These are phyloP conservation scores for Venusia cambrica DNA, from an alignment of 2,888 invertebrate genomes.

Conservation along the genomic window DNA sequence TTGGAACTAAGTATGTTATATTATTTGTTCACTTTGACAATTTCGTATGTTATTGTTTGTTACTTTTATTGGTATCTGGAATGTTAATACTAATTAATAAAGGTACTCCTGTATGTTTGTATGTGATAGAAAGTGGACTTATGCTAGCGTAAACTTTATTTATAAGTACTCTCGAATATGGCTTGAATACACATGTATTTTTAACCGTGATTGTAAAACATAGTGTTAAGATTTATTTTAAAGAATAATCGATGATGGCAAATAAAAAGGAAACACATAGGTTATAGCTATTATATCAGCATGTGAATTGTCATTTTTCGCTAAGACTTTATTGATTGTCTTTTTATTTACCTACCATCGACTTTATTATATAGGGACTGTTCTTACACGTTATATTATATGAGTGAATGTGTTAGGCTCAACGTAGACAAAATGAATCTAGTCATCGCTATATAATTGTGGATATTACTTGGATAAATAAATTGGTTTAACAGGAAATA, in stretches of 20 bases:
- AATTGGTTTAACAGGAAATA: slow-evolving; percentile 23
- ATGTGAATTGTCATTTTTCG: too few relatives aligned
- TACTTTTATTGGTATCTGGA: slow-evolving; percentile 15
- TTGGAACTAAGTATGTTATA: too few relatives aligned
- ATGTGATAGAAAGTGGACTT: slow-evolving; percentile 22
- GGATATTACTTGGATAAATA: slow-evolving; percentile 42
- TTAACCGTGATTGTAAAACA: slow-evolving; percentile 2
- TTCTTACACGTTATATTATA: slow-evolving; percentile 27
- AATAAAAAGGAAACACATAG: slow-evolving; percentile 1
- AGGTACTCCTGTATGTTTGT: slow-evolving; percentile 26
- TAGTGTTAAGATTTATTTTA: slow-evolving; percentile 11
- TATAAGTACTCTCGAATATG: slow-evolving; percentile 1
- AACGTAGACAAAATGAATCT: slow-evolving; percentile 61
- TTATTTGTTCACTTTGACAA: too few relatives aligned
- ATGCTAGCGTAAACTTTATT: slow-evolving; percentile 2
- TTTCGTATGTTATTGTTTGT: too few relatives aligned
- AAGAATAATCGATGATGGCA: slow-evolving; percentile 8
- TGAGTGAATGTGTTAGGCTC: slow-evolving; percentile 47
- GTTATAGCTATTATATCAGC: too few relatives aligned
- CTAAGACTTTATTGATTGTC: slow-evolving; percentile 5
- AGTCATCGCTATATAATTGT: slow-evolving; percentile 52
- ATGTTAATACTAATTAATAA: slow-evolving; percentile 26
- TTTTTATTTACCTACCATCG: slow-evolving; percentile 7
- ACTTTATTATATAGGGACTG: slow-evolving; percentile 13
- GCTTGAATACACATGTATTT: slow-evolving; percentile 1